Evolutionary conservation across 2,113 vertebrate species (phyloP).

Genomic region (Chaetops frenatus): DNA sequence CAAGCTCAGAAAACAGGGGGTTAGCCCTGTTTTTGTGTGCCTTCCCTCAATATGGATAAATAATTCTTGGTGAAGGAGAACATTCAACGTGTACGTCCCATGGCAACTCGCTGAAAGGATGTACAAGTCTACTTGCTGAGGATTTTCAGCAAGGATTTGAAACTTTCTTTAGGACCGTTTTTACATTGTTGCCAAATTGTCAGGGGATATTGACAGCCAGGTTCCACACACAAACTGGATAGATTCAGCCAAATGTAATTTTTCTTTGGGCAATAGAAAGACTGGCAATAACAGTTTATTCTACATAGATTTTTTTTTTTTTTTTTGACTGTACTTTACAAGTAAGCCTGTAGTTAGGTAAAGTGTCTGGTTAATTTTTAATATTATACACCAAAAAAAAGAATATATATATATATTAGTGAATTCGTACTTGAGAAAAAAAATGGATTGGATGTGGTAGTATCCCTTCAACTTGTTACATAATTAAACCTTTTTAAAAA

Average conservation of each 20-base stretch:
- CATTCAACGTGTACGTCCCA: background rate
- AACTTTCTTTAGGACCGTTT: background rate
- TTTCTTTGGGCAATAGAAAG: background rate
- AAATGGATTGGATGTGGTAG: background rate
- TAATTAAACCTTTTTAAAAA: background rate
- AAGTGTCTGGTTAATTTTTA: background rate
- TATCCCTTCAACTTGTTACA: background rate
- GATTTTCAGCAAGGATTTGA: background rate
- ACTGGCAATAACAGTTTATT: background rate
- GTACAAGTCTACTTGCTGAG: background rate
- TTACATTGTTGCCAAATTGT: background rate
- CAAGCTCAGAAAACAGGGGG: background rate
- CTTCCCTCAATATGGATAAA: background rate
- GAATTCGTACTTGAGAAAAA: background rate
- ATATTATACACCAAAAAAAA: too few relatives aligned
- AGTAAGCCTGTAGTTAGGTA: background rate
- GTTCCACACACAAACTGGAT: background rate
- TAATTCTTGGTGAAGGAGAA: background rate
- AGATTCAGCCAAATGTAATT: background rate
- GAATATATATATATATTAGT: background rate
- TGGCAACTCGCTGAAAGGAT: background rate
- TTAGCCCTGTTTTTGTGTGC: background rate
- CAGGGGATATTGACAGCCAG: background rate
- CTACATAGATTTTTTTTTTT: background rate
- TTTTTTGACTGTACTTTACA: background rate